These are phyloP conservation scores for Drosophila arawakana DNA, from an alignment of 1,140 invertebrate genomes.

Conservation along the genomic window DNA sequence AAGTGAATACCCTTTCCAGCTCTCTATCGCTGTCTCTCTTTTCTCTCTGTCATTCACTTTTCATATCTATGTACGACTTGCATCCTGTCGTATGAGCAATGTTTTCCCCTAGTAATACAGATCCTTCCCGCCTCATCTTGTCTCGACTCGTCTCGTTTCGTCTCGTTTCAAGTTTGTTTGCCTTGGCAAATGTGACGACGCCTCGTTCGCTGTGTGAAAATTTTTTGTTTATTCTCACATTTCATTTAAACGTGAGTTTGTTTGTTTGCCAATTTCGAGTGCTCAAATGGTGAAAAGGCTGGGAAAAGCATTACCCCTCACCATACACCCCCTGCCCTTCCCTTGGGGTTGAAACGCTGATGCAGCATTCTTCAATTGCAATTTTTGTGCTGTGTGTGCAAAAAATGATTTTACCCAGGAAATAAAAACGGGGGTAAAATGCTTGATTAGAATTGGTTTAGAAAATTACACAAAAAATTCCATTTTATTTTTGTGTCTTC, in stretches of 20 bases:
- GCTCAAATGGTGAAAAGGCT: constrained; percentile 50
- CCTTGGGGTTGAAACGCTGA: constrained; percentile 13
- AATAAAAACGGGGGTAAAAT: constrained; percentile 1
- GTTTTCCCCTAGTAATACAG: constrained; percentile 29
- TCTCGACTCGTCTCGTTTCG: constrained; percentile 25
- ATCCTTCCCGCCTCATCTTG: constrained; percentile 39
- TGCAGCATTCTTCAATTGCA: constrained; percentile 68
- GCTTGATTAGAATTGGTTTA: constrained; percentile 25
- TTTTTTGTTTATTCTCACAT: constrained; percentile 81
- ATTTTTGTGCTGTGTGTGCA: constrained; percentile 68
- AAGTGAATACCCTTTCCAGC: constrained; percentile 64
- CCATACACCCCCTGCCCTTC: not conserved
- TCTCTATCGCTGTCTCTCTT: not conserved
- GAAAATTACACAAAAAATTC: not conserved
- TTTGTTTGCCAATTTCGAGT: constrained; percentile 80
- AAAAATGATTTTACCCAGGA: constrained; percentile 32
- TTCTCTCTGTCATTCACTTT: constrained; percentile 5
- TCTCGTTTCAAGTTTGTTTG: constrained; percentile 76
- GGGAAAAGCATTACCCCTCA: constrained; percentile 1
- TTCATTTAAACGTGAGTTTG: constrained; percentile 80
- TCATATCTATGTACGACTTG: constrained; percentile 31
- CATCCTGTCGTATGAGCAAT: constrained; percentile 70
- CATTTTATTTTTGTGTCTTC: not conserved
- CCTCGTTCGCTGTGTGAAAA: constrained; percentile 63
- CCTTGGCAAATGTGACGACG: constrained; percentile 47